Evolutionary conservation across 2,113 vertebrate genomes (phyloP), one percentile per base, ranked within the genome.

Genomic region (Girardinichthys multiradiatus): DNA sequence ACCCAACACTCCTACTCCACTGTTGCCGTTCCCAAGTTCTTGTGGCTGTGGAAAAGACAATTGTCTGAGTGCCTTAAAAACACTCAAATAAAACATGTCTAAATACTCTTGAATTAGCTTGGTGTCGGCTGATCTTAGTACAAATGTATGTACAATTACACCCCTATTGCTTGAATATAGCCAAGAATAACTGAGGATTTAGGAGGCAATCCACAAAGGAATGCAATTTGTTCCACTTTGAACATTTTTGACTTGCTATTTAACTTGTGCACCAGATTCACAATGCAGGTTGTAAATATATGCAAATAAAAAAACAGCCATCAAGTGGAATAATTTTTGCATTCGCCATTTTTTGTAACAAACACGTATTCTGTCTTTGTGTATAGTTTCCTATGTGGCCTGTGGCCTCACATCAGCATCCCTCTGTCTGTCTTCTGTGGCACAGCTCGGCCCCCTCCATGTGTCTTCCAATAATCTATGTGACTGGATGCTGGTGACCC

Each of bases 401-500:
- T 27, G 60, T 57, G 37, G 64, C 54, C 60, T 74, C 61, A 37
- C 51, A 28, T 64, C 62, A 35, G 30, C 48, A 26, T 75, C 61
- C 76, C 31, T 70, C 67, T 24, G 59, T 62, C 62, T 24, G 5
- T 80, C 71, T 51, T 82, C 69, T 45, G n/a, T 72, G 37, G 71
- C 68, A 42, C 72, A 77, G 77, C 74, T 69, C 69, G 19, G 1
- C 79, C 74, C 67, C 72, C 67, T 82, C 81, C 29, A 28, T n/a
- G 76, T 86, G 77, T 76, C 71, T 60, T 79, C 72, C 70, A 75
- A 77, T 87, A 85, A 90, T 88, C 84, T 84, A 61, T 83, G 83
- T 81, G 82, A 89, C 89, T 83, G 85, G 77, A 76, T 87, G 72
- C 58, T 26, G 0, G 68, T 88, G 88, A 91, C 89, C 92, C 68